Base-by-base conservation (phyloP, 2,797 vertebrate species). In the Xyrichtys novacula region DNA sequence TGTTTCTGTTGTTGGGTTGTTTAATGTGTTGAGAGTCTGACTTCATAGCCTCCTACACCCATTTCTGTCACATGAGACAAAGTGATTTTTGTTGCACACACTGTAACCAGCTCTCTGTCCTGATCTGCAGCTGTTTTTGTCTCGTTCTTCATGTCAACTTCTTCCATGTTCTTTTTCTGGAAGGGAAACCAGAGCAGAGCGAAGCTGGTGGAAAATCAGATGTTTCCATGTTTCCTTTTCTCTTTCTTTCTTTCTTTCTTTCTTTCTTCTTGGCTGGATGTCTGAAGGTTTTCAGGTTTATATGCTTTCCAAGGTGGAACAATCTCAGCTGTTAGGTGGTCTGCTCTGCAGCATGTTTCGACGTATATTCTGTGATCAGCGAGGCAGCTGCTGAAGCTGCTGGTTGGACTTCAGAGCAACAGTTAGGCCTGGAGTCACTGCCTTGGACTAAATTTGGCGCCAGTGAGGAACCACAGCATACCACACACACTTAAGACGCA, bases 361-460 rank as follows among this genome's bases (percentile, higher is more conserved):
- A 46, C 42, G 36, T 48, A 9, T 40, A 36, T 17, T 0, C 25
- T 9, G 8, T 49, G 19, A 59, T 69, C 32, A 17, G 31, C 5
- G 32, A 31, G 34, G 68, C 71, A 63, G 79, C 54, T 79, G 58
- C 26, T 52, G 29, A 76, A 71, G 65, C 17, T 40, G 62, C 72
- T 19, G 59, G 78, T 71, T 52, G 69, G 80, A 67, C 74, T 73
- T 71, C 39, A 52, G 70, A 87, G 75, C 75, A 79, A 79, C 74
- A 66, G 86, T 88, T 84, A 78, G 73, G 89, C 76, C 44, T 4
- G 66, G 57, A 61, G 70, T 70, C 78, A 19, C 53, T 78, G 81
- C 80, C 74, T 74, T 55, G 34, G 84, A 90, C 92, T 91, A 93
- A 90, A 89, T 93, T 89, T 93, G 92, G 89, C 84, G 76, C 80